Conservation (phyloP, 1,140 invertebrate species). For the Platyscapa corneri region DNA sequence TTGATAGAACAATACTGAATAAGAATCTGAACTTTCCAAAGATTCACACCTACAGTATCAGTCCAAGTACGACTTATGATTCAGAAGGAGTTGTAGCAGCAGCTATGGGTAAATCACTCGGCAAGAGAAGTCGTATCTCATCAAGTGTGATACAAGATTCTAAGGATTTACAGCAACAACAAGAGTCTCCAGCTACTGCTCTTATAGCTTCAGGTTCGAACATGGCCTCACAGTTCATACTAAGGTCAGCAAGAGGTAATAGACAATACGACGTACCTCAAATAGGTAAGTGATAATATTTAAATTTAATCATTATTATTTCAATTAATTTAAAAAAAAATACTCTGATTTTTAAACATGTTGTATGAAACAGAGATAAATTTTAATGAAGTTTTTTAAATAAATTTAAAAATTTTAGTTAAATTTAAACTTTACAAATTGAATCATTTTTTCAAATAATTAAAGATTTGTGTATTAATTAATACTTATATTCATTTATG, state of each 20-base stretch:
- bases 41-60: background rate
- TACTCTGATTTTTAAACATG: background rate
- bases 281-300: slow-evolving; percentile 77
- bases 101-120: background rate
- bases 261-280: slow-evolving; percentile 81
- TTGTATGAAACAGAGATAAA: no score
- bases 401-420: no score
- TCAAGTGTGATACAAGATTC: slow-evolving; percentile 22
- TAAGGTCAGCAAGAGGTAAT: slow-evolving; percentile 77
- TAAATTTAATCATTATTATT: background rate
- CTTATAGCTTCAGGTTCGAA: slow-evolving; percentile 60
- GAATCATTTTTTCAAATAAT: no score
- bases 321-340: background rate
- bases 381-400: no score
- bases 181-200: slow-evolving; percentile 41
- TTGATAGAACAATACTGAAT: background rate
- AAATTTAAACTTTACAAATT: no score
- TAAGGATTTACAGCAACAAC: background rate
- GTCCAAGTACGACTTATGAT: background rate
- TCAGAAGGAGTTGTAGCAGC: background rate
- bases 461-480: no score
- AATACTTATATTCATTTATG: no score
- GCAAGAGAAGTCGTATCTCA: slow-evolving; percentile 5
- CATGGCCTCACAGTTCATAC: slow-evolving; percentile 77
- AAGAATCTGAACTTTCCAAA: background rate